Percentiles rank a stretch among this genome's conserved stretches.
Conservation (phyloP, 2,888 invertebrate genomes). For the Drosophila rellima region DNA sequence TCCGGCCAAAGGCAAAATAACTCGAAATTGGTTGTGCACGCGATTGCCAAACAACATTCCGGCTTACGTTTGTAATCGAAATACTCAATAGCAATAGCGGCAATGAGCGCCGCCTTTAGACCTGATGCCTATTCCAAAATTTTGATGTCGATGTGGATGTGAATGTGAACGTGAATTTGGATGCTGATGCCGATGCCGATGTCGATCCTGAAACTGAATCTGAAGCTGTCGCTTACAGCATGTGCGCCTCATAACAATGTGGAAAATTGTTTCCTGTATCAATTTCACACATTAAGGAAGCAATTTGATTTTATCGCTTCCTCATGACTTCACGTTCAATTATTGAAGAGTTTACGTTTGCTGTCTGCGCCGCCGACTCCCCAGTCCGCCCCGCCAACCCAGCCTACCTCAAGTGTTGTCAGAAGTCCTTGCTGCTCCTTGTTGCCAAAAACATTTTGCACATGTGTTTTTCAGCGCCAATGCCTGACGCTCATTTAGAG, state of each 20-base stretch:
- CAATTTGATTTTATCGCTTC: conserved; percentile 85
- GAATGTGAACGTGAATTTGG: conserved; percentile 13
- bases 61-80: conserved; percentile 69
- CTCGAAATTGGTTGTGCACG: conserved; percentile 62
- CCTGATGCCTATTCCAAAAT: conserved; percentile 45
- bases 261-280: conserved; percentile 85
- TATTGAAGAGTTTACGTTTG: conserved; percentile 84
- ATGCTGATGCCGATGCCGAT: conserved; percentile 26
- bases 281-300: conserved; percentile 86
- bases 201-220: conserved; percentile 1
- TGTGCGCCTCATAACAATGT: conserved; percentile 83
- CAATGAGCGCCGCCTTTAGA: conserved; percentile 36
- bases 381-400: conserved; percentile 4
- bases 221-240: conserved; percentile 49
- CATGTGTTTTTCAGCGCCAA: conserved; percentile 56
- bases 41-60: conserved; percentile 49
- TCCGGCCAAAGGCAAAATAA: conserved; percentile 47
- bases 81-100: conserved; percentile 56
- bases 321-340: conserved; percentile 83
- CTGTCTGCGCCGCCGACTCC: conserved; percentile 43
- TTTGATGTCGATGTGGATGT: conserved; percentile 33
- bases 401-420: conserved; percentile 25
- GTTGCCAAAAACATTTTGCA: conserved; percentile 55
- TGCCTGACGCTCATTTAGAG: conserved; percentile 36
- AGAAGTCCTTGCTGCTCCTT: conserved; percentile 24